A percentile compares a stretch with the other conserved stretches of the same genome.
phyloP scores from a whole-genome alignment of 35 echinoderm and acorn worm species.

The Holothuria glaberrima region DNA sequence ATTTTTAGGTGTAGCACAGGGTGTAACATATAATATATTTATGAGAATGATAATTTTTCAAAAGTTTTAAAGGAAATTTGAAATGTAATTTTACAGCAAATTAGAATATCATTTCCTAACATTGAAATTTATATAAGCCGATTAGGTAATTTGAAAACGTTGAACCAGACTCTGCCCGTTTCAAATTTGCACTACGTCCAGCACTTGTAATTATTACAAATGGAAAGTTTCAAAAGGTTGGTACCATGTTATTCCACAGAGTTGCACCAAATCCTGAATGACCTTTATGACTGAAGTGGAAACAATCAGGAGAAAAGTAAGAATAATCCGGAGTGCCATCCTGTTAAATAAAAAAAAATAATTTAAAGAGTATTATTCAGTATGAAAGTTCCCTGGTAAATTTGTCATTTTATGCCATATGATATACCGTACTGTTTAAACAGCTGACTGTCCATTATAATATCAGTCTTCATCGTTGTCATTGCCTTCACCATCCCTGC shows the following conservation, averaged over 20 bases:
- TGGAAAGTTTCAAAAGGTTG: neutral
- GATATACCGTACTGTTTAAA: neutral
- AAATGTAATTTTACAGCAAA: too few relatives aligned
- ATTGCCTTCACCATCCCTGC: too few relatives aligned
- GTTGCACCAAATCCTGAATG: conserved; percentile 54
- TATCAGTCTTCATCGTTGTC: neutral
- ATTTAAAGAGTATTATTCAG: too few relatives aligned
- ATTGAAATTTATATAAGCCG: too few relatives aligned
- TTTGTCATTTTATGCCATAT: too few relatives aligned
- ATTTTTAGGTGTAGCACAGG: too few relatives aligned
- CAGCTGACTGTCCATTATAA: neutral
- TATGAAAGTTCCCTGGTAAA: neutral
- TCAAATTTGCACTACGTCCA: too few relatives aligned
- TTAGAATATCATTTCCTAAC: too few relatives aligned
- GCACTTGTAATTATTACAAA: too few relatives aligned
- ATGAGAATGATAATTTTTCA: neutral
- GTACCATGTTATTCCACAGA: conserved; percentile 89
- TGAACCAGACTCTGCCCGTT: too few relatives aligned
- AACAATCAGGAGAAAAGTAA: conserved; percentile 78
- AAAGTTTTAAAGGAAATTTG: neutral
- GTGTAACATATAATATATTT: too few relatives aligned
- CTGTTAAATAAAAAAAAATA: conserved; percentile 16
- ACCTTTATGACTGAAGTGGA: conserved; percentile 81
- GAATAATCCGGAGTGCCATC: conserved; percentile 58
- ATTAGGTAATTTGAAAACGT: too few relatives aligned